These are phyloP conservation scores for Cepaea hortensis DNA, from an alignment of 2,888 invertebrate species.

Conservation along the genomic window DNA sequence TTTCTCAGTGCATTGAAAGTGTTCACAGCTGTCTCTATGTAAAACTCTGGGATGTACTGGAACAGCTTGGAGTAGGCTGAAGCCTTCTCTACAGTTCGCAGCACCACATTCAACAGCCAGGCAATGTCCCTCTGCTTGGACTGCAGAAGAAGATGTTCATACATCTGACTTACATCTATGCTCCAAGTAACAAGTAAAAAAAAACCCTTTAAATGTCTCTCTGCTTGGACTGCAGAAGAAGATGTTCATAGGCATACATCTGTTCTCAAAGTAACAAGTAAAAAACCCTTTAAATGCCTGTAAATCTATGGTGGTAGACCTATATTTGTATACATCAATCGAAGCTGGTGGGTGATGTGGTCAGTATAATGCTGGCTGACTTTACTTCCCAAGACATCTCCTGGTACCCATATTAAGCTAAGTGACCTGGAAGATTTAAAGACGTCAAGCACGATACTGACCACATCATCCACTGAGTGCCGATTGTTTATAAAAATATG, in stretches of 20 bases:
- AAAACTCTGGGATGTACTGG: slow-evolving; percentile 85
- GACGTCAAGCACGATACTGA: no score
- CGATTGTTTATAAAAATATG: no score
- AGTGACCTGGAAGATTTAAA: no score
- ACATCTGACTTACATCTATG: neutral
- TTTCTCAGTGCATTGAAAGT: slow-evolving; percentile 81
- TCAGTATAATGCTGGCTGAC: no score
- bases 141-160: slow-evolving; percentile 46
- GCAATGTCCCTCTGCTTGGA: slow-evolving; percentile 81
- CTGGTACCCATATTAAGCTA: no score
- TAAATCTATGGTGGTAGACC: no score
- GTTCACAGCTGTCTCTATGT: slow-evolving; percentile 83
- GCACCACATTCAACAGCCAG: slow-evolving; percentile 81
- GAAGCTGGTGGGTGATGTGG: no score
- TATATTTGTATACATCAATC: no score
- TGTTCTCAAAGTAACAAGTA: neutral
- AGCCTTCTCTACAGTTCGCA: slow-evolving; percentile 81
- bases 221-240: slow-evolving; percentile 78
- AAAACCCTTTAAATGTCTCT: slow-evolving; percentile 77
- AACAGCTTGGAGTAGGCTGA: slow-evolving; percentile 82
- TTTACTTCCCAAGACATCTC: no score
- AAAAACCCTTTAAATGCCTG: no score
- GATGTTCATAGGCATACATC: neutral
- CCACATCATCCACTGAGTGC: no score
- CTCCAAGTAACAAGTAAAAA: no score